Evolutionary conservation across 2,113 vertebrate species (phyloP), one percentile per base, ranked within the genome.

Genomic region (Vireo altiloquus): DNA sequence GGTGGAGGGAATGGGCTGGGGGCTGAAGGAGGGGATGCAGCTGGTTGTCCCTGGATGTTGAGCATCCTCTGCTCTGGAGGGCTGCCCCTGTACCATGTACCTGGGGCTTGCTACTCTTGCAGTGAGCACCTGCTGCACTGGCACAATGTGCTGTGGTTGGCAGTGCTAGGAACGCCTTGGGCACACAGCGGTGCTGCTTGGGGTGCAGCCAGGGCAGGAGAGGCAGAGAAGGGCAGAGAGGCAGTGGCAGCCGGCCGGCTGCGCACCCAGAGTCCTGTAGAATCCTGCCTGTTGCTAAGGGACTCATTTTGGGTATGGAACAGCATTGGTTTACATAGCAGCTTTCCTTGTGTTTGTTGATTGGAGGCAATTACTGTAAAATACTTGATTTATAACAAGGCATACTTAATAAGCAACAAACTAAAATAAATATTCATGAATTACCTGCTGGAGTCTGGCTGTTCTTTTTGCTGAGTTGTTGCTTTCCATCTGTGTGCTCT

Each of bases 311-410:
- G 7, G 39, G 54, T 79, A 8, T 30, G 75, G 35, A 60, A 31
- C 35, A 31, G 35, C 49, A 14, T 28, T 2, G 1, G 56, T 66
- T 70, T 74, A 25, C 10, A 3, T 28, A 82, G 61, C 22, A 6
- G 72, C 80, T 91, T 54, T 69, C 80, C 44, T 7, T 0, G 30
- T 92, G 93, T 96, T 96, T 79, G 87, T 87, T 95, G 95, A 94
- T 95, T 93, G 87, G 84, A 94, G 49, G 78, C 85, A 96, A 93
- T 96, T 96, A 95, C 74, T 82, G 44, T 87, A 79, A 87, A 94
- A 91, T 96, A 91, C 95, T 96, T 96, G 95, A 95, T 96, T 96
- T 94, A 91, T 94, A 93, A 94, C 4, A 50, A 93, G 92, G 74
- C 70, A 72, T 93, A 91, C 93, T 96, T 96, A 87, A 90, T 90